Evolutionary conservation across 1,140 invertebrate genomes (phyloP), one percentile per base, ranked within the genome.

Genomic region (Drosophila mayri): DNA sequence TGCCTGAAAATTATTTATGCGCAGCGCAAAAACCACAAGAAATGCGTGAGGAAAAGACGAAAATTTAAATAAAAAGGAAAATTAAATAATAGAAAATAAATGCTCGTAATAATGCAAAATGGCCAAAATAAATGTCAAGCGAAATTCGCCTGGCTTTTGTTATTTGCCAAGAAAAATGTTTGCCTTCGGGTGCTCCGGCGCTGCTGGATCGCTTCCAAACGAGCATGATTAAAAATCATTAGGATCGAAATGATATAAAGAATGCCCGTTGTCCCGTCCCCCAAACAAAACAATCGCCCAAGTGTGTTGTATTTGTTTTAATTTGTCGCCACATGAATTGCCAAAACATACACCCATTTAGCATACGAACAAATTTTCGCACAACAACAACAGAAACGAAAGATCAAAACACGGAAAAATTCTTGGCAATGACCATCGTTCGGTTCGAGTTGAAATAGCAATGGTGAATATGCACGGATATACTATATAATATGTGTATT

Each of bases 371-470:
- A 76, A 67, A 76, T 80, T 88, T 66, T 79, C 81, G 80, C 85
- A 82, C 75, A 82, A 70, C 79, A 30, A 28, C 12, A 40, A 16
- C n/a, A 44, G 35, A 61, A 61, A 74, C 22, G 22, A 70, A 54
- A 77, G 84, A 90, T 88, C 80, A 90, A 88, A 88, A 88, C 85
- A 88, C 84, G 84, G 86, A 90, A 90, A 90, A 90, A 90, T 90
- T 90, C 85, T 90, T 90, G 85, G 85, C 85, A 90, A 90, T 90
- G 85, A 90, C 85, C 85, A 90, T 90, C 85, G 52, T 38, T 55
- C 52, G 35, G 79, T 61, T 73, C 65, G 76, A 79, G 76, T 77
- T 80, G 79, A 83, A 88, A 87, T 87, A 87, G 83, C 85, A 88
- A 79, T 71, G 74, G 60, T 83, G 68, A 67, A 77, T 83, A 79